Percentiles rank a stretch among this genome's conserved stretches.
These are phyloP conservation scores for Tachycineta bicolor DNA, from an alignment of 2,113 vertebrate genomes.

Conservation along the genomic window DNA sequence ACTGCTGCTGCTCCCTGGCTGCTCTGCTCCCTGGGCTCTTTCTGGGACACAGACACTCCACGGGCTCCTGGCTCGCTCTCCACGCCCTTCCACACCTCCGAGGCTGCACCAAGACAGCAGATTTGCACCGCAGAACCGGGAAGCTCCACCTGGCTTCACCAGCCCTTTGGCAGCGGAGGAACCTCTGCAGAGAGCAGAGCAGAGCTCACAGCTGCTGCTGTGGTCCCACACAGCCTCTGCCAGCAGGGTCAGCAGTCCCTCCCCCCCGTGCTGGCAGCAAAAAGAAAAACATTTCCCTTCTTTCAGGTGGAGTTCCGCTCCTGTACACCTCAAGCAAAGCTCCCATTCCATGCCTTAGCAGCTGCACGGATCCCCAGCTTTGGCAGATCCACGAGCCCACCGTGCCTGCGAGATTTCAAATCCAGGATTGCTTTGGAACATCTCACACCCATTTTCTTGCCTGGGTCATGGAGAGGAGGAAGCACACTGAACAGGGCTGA, in stretches of 20 bases:
- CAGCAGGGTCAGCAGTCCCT: background rate
- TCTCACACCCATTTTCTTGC: background rate
- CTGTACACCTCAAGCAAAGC: background rate
- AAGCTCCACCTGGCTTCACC: background rate
- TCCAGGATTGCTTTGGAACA: background rate
- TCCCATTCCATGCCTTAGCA: background rate
- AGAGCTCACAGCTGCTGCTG: background rate
- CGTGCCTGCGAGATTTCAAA: background rate
- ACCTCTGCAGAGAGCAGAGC: background rate
- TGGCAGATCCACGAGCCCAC: background rate
- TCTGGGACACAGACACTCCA: background rate
- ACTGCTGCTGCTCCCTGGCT: background rate
- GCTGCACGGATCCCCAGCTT: background rate
- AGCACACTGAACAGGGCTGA: background rate
- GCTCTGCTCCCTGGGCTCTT: background rate
- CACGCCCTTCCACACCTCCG: background rate
- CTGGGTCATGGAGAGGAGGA: background rate
- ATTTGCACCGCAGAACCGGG: background rate
- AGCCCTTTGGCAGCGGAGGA: background rate
- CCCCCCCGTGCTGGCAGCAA: background rate
- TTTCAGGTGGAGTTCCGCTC: background rate
- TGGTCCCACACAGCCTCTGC: background rate
- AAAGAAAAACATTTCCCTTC: background rate
- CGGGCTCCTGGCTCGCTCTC: background rate
- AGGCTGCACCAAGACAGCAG: background rate